Evolutionary conservation across 1,140 invertebrate genomes (phyloP).

Genomic region (Polypedilum vanderplanki): DNA sequence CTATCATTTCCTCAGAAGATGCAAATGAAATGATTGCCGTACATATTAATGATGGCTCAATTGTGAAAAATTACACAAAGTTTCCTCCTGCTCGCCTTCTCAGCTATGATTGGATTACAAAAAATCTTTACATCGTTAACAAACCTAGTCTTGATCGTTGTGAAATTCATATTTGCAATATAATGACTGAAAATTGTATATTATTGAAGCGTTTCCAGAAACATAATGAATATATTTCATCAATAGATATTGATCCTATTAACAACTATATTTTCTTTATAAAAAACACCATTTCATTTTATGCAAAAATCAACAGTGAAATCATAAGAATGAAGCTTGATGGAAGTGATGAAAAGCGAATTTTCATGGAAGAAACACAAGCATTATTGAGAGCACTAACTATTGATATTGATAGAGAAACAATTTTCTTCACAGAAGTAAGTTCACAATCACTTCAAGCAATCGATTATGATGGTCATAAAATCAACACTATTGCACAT

Average conservation of each 20-base stretch:
- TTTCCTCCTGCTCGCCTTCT: conserved; percentile 59
- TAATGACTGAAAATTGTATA: conserved; percentile 49
- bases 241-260: conserved; percentile 48
- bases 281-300: neutral
- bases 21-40: conserved; percentile 34
- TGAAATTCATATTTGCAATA: conserved; percentile 50
- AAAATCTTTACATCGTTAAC: conserved; percentile 70
- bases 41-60: conserved; percentile 31
- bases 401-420: conserved; percentile 55
- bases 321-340: conserved; percentile 31
- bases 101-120: conserved; percentile 69
- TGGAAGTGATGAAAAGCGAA: conserved; percentile 48
- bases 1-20: conserved; percentile 43
- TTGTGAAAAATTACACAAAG: conserved; percentile 44
- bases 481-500: conserved; percentile 47
- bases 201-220: conserved; percentile 54
- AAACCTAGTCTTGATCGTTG: conserved; percentile 43
- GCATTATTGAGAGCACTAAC: conserved; percentile 54
- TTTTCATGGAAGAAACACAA: conserved; percentile 44
- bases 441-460: conserved; percentile 53
- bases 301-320: neutral
- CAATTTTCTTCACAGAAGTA: conserved; percentile 63
- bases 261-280: conserved; percentile 53
- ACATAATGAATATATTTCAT: conserved; percentile 48
- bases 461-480: conserved; percentile 56